A percentile compares a stretch with the other conserved stretches of the same genome.
phyloP scores from a whole-genome alignment of 2,113 vertebrate genomes.

The Condylura cristata region DNA sequence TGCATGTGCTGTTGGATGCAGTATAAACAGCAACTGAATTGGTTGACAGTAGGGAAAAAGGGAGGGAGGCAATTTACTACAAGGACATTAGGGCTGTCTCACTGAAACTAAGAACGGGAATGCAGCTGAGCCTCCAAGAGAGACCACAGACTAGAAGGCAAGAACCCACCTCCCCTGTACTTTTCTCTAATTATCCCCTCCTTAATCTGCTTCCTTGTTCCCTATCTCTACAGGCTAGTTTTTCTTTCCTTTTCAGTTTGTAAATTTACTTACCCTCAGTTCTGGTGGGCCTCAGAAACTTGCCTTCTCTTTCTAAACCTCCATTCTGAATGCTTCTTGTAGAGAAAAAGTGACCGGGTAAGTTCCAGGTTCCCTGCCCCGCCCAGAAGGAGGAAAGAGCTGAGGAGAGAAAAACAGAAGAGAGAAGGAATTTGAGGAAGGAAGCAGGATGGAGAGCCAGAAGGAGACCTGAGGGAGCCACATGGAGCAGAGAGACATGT shows the following conservation, averaged over 20 bases:
- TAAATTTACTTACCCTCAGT: background rate
- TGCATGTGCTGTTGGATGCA: too few relatives aligned
- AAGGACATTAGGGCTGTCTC: background rate
- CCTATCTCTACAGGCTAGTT: background rate
- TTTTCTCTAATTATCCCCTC: background rate
- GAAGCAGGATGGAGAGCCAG: too few relatives aligned
- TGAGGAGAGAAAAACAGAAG: too few relatives aligned
- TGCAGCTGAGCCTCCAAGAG: background rate
- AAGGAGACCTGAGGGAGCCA: too few relatives aligned
- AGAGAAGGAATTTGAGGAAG: too few relatives aligned
- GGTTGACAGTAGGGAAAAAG: too few relatives aligned
- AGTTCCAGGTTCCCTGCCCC: background rate
- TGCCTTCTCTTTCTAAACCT: background rate
- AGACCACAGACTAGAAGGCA: background rate
- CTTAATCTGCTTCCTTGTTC: constrained; percentile 25
- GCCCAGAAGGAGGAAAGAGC: too few relatives aligned
- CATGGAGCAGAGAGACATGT: too few relatives aligned
- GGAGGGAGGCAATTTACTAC: background rate
- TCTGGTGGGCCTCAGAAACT: background rate
- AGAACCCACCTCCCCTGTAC: background rate
- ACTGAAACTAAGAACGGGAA: constrained; percentile 11
- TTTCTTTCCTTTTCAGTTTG: background rate
- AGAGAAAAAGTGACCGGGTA: background rate
- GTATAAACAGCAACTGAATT: too few relatives aligned
- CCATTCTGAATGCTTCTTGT: constrained; percentile 15